phyloP scores from a whole-genome alignment of 2,888 invertebrate species.

The Machimus rusticus region DNA sequence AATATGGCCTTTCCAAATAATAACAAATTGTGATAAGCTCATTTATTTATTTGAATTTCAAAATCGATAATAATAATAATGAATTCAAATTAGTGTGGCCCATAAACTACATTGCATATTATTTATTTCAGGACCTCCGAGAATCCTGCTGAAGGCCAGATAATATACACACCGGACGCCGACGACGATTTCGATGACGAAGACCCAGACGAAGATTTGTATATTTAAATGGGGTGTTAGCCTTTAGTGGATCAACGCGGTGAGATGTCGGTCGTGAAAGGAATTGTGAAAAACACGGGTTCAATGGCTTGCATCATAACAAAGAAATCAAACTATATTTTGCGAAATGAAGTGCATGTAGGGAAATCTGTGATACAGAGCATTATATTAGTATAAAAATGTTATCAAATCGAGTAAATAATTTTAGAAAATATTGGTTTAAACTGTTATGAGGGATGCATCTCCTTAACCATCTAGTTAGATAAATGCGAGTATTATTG shows the following conservation, averaged over 20 bases:
- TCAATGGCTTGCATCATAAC: not conserved
- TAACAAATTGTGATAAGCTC: too few species aligned
- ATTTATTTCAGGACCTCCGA: constrained; percentile 57
- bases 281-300: not conserved
- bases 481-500: too few species aligned
- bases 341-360: not conserved
- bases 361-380: not conserved
- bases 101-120: not conserved
- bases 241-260: not conserved
- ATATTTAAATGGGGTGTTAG: constrained; percentile 65
- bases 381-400: not conserved
- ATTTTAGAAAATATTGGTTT: not conserved
- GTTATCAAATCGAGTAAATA: not conserved
- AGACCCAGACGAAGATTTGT: constrained; percentile 86
- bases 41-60: too few species aligned
- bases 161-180: constrained; percentile 79
- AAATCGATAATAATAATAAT: too few species aligned
- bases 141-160: constrained; percentile 68
- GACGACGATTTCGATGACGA: constrained; percentile 86
- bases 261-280: not conserved
- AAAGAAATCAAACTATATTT: not conserved
- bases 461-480: too few species aligned
- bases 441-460: not conserved
- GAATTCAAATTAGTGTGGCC: not conserved
- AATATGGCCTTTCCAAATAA: too few species aligned